Conservation (phyloP, 1,140 invertebrate genomes). For the Calephelis virginiensis region DNA sequence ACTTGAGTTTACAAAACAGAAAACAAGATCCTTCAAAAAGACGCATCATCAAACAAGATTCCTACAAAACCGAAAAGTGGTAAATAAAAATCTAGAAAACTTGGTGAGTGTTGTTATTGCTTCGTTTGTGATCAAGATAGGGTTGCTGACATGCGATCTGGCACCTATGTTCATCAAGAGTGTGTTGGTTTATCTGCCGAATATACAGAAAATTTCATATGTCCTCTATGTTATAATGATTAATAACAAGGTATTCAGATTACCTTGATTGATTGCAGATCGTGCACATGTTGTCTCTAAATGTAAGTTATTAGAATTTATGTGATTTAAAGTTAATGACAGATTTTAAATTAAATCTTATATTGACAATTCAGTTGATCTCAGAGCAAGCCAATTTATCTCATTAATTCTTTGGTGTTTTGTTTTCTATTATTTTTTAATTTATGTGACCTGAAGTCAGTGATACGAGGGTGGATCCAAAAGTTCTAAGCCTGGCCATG, state of each 20-base stretch:
- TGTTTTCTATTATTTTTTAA: constrained; percentile 4
- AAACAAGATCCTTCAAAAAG: constrained; percentile 21
- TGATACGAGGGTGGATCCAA: too few relatives aligned
- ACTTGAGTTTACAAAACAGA: constrained; percentile 2
- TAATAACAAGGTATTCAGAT: constrained; percentile 13
- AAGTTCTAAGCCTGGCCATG: too few relatives aligned
- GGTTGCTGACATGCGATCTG: constrained; percentile 18
- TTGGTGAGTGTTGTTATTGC: constrained; percentile 18
- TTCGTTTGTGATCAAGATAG: constrained; percentile 21
- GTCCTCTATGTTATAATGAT: constrained; percentile 13
- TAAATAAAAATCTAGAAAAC: constrained; percentile 21
- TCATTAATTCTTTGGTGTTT: constrained; percentile 7
- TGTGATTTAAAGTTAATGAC: constrained; percentile 17
- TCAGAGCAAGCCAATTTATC: constrained; percentile 19
- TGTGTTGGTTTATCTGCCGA: constrained; percentile 11
- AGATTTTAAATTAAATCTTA: constrained; percentile 14
- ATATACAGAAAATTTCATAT: constrained; percentile 18
- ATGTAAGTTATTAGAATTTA: constrained; percentile 17
- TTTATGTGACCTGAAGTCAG: background rate
- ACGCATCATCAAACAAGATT: constrained; percentile 13
- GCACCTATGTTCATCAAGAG: constrained; percentile 16
- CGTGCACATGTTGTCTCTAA: constrained; percentile 1
- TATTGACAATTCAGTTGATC: constrained; percentile 18
- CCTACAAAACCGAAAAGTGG: constrained; percentile 21
- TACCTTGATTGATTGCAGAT: constrained; percentile 3